phyloP scores from a whole-genome alignment of 2,888 invertebrate species.

The Phengaris arion region DNA sequence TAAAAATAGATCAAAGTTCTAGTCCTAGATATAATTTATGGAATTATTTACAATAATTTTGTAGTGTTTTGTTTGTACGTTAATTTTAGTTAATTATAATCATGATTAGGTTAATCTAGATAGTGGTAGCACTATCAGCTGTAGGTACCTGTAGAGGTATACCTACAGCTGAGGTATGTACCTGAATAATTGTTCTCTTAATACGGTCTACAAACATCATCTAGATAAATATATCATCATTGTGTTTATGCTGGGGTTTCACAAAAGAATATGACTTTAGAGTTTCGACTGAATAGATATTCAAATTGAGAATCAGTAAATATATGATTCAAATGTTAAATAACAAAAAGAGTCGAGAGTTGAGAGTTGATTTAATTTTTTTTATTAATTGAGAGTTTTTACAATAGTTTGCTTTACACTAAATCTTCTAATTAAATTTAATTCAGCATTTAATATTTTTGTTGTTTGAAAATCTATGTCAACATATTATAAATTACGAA shows the following conservation, averaged over 20 bases:
- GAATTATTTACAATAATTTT: not conserved
- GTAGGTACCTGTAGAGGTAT: not conserved
- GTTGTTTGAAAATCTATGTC: slow-evolving; percentile 9
- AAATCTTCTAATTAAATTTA: not conserved
- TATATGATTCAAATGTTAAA: not conserved
- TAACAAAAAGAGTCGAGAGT: not conserved
- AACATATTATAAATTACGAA: not conserved
- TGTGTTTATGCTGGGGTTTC: not conserved
- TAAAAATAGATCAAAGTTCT: slow-evolving; percentile 20
- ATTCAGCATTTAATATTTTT: not conserved
- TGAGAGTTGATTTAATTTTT: no score
- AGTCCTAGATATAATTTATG: not conserved
- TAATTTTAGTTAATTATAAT: no score
- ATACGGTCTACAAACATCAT: not conserved
- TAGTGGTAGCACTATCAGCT: not conserved
- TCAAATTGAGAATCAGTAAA: not conserved
- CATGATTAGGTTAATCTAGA: no score
- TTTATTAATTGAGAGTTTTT: not conserved
- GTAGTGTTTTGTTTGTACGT: not conserved
- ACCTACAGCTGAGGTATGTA: not conserved
- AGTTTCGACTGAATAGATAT: not conserved
- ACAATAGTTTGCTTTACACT: not conserved
- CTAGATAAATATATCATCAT: not conserved
- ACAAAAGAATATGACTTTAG: not conserved
- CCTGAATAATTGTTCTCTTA: no score